Percentiles rank a stretch among this genome's conserved stretches.
Conservation (phyloP, 2,113 vertebrate species). For the Ciconia stormi region DNA sequence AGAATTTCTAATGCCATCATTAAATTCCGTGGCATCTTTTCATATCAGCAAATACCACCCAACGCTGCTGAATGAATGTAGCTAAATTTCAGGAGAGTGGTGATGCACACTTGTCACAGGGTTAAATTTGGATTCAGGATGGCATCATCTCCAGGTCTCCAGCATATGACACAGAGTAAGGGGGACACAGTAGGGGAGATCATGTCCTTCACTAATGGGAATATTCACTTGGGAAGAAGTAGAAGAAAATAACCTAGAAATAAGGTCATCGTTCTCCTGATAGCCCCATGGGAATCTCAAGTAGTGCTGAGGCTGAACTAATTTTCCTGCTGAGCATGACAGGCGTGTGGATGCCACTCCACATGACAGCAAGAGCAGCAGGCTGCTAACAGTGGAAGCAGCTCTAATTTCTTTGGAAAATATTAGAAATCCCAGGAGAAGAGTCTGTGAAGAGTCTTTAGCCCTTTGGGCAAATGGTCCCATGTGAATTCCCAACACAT, state of each 20-base stretch:
- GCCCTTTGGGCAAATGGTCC: not conserved
- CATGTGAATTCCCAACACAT: not conserved
- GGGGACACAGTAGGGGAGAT: not conserved
- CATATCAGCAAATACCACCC: not conserved
- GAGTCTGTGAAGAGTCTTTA: not conserved
- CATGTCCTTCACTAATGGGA: not conserved
- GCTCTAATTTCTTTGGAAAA: not conserved
- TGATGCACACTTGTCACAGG: not conserved
- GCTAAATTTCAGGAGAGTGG: not conserved
- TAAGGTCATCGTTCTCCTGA: not conserved
- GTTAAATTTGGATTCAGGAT: not conserved
- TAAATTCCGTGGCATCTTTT: not conserved
- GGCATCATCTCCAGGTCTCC: not conserved
- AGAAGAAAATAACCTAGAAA: conserved; percentile 50
- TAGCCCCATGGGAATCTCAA: not conserved
- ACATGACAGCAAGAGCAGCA: not conserved
- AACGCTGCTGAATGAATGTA: not conserved
- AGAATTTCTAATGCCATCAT: not conserved
- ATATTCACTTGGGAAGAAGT: conserved; percentile 3
- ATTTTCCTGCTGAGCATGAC: not conserved
- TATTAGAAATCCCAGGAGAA: not conserved
- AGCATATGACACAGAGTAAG: not conserved
- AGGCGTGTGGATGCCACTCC: not conserved
- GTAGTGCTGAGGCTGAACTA: not conserved
- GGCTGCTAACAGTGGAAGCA: not conserved